Evolutionary conservation across 2,888 invertebrate species (phyloP).

Genomic region (Coecobrya sp.): DNA sequence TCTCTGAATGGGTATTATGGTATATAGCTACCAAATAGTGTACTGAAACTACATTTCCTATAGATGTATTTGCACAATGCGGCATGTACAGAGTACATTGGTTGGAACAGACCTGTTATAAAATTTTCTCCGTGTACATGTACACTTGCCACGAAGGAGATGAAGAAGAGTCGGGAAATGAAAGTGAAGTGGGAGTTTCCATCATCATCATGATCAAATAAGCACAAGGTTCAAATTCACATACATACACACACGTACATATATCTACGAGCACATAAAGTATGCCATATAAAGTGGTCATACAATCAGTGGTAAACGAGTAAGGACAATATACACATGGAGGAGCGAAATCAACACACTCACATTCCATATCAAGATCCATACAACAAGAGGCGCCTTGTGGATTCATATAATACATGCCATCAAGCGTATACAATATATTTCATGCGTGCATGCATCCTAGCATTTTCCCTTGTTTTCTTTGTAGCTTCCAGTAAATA

Average conservation of each 20-base stretch:
- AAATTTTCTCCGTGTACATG: constrained; percentile 6
- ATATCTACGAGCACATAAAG: background rate
- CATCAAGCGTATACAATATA: background rate
- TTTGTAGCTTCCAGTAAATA: constrained; percentile 47
- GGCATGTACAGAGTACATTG: constrained; percentile 7
- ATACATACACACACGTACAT: constrained; percentile 24
- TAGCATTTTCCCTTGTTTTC: constrained; percentile 64
- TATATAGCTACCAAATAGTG: background rate
- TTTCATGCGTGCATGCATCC: constrained; percentile 49
- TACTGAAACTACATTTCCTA: background rate
- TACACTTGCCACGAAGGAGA: constrained; percentile 55
- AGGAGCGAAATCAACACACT: constrained; percentile 8
- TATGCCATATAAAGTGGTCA: background rate
- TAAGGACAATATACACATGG: background rate
- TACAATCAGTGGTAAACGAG: constrained; percentile 22
- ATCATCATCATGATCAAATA: constrained; percentile 73
- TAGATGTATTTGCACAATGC: background rate
- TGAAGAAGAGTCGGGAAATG: constrained; percentile 69
- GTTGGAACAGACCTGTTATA: background rate
- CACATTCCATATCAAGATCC: constrained; percentile 39
- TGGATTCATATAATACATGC: constrained; percentile 3
- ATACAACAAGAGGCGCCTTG: constrained; percentile 42
- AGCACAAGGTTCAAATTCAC: constrained; percentile 58
- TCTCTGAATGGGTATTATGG: background rate
- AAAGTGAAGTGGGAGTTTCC: constrained; percentile 80